Evolutionary conservation across 2,888 invertebrate species (phyloP), one percentile per base, ranked within the genome.

Genomic region (Tillus elongatus): DNA sequence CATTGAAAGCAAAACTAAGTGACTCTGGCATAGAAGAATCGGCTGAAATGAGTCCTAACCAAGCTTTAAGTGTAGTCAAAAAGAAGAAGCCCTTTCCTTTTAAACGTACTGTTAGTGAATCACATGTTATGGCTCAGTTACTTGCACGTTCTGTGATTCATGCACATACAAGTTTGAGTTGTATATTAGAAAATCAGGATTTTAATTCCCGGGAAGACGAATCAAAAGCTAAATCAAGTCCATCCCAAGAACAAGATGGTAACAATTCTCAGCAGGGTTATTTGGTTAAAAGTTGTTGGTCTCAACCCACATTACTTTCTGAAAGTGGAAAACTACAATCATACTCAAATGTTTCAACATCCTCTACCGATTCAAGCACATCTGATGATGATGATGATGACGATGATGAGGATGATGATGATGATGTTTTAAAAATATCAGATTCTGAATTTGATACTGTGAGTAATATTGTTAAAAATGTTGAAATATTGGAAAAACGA

Each of bases 81-180:
- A 60, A 69, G 13, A 69, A 66, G 40, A 58, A 69, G 2, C 65
- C 63, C 4, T 50, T 47, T 42, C 60, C 63, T 9, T 58, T 71
- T 42, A 71, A 70, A 48, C 65, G 70, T 51, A 54, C 65, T 2
- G 42, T 47, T 34, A 73, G 70, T 19, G 70, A 72, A 48, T 55
- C 57, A 8, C 72, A 71, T 1, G 72, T 74, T 1, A 78, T 82
- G 72, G 79, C 79, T 1, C 75, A 79, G 9, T 67, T 79, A 31
- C 61, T 82, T 11, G 79, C 80, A 4, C 68, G 76, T 42, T 79
- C 79, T 2, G 73, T 81, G 1, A 71, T 77, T 47, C 71, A 72
- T 37, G 74, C 71, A 3, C 72, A 73, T 29, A 72, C 73, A 3
- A 73, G 72, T 53, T 63, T 77, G 10, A 73, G 73, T 42, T 70